phyloP scores from a whole-genome alignment of 2,888 invertebrate genomes.

The Pristionchus exspectatus region DNA sequence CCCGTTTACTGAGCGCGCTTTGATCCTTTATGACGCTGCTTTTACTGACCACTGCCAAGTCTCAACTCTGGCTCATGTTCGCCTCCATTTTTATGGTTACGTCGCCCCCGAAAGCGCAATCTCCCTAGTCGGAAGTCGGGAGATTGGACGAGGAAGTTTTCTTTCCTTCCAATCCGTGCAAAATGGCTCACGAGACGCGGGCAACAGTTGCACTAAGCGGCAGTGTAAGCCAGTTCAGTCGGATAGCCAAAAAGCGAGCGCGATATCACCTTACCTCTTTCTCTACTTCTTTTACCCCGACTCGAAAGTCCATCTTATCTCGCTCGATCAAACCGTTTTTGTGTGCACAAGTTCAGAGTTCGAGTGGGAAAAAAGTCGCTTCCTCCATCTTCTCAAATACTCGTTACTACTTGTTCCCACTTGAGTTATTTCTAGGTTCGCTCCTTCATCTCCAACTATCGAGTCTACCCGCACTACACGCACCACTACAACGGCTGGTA shows the following conservation, averaged over 20 bases:
- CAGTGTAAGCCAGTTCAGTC: neutral
- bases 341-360: conserved; percentile 2
- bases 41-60: conserved; percentile 17
- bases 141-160: neutral
- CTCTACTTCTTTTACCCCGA: neutral
- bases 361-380: neutral
- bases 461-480: conserved; percentile 62
- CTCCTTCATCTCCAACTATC: conserved; percentile 59
- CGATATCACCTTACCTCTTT: conserved; percentile 1
- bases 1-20: neutral
- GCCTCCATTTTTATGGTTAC: neutral
- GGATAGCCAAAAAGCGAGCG: neutral
- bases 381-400: neutral
- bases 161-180: neutral
- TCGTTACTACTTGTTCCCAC: neutral
- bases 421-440: conserved; percentile 55
- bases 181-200: neutral
- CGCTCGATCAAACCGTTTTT: neutral
- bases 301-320: neutral
- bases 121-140: neutral
- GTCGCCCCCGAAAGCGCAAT: neutral
- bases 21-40: conserved; percentile 24
- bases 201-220: conserved; percentile 35
- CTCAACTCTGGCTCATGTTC: neutral
- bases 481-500: conserved; percentile 68